Percentiles rank a stretch among this genome's conserved stretches.
These are phyloP conservation scores for Eubasilissa splendida DNA, from an alignment of 2,888 invertebrate genomes.

Conservation along the genomic window DNA sequence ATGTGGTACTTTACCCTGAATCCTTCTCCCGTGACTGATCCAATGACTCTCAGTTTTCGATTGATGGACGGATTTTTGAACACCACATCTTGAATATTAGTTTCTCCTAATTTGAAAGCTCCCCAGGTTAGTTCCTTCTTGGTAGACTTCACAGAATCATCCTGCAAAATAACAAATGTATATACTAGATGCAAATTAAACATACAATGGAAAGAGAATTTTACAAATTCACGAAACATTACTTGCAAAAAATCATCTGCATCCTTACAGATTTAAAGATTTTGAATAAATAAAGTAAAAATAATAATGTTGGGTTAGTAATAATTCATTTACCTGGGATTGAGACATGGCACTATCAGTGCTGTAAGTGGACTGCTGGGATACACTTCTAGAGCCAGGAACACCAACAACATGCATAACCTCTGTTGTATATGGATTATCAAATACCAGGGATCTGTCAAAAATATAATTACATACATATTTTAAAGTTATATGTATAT, in stretches of 20 bases:
- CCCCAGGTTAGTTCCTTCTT: slow-evolving; percentile 56
- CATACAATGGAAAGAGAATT: neutral
- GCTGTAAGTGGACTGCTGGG: slow-evolving; percentile 55
- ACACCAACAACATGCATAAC: slow-evolving; percentile 46
- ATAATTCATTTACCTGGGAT: slow-evolving; percentile 42
- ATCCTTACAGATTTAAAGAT: neutral
- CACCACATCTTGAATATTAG: slow-evolving; percentile 46
- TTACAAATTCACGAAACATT: too few relatives aligned
- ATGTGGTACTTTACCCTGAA: slow-evolving; percentile 47
- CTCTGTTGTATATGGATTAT: slow-evolving; percentile 46
- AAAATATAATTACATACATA: neutral
- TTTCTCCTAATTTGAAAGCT: slow-evolving; percentile 47
- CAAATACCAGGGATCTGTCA: slow-evolving; percentile 52
- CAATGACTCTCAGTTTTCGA: slow-evolving; percentile 50
- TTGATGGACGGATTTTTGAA: slow-evolving; percentile 54
- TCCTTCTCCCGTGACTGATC: slow-evolving; percentile 48
- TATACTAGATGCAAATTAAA: too few relatives aligned
- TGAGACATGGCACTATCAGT: slow-evolving; percentile 51
- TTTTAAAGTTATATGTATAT: too few relatives aligned
- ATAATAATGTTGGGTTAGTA: neutral
- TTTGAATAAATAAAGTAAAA: neutral
- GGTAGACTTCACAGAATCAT: slow-evolving; percentile 47
- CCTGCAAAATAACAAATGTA: slow-evolving; percentile 31
- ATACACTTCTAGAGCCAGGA: slow-evolving; percentile 46
- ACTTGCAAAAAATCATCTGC: neutral